Conservation (phyloP, 2,113 vertebrate genomes). For the Megaleporinus macrocephalus region DNA sequence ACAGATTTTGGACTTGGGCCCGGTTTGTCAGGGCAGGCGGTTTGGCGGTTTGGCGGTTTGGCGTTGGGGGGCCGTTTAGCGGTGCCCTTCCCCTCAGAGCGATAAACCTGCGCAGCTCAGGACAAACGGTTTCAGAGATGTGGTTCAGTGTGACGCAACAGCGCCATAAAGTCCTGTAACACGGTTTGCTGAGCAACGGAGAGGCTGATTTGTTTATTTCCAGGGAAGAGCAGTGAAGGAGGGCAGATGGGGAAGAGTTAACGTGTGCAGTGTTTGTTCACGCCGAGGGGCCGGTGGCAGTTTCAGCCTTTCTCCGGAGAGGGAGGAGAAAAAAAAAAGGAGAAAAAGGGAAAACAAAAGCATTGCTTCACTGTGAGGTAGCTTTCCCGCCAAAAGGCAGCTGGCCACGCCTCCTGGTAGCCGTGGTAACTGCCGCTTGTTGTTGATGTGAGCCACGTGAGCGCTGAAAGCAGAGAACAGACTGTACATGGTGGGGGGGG, state of each 20-base stretch:
- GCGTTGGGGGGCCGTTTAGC: background rate
- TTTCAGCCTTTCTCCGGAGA: background rate
- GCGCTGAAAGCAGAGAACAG: slow-evolving; percentile 47
- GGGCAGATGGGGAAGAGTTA: background rate
- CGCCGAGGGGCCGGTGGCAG: slow-evolving; percentile 7
- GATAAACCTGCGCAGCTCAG: slow-evolving; percentile 1
- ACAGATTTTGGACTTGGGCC: slow-evolving; percentile 35
- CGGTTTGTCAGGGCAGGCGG: slow-evolving; percentile 8
- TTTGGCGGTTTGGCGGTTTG: slow-evolving; percentile 32
- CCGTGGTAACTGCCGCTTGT: slow-evolving; percentile 60
- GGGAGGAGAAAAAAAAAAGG: background rate
- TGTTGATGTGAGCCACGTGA: slow-evolving; percentile 59
- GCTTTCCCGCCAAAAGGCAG: slow-evolving; percentile 60
- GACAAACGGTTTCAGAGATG: background rate
- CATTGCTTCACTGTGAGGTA: slow-evolving; percentile 16
- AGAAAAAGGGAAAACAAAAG: slow-evolving; percentile 34
- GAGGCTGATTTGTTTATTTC: background rate
- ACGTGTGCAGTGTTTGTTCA: background rate
- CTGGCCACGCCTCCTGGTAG: slow-evolving; percentile 41
- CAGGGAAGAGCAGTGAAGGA: background rate
- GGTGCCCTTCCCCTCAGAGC: background rate
- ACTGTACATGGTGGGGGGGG: background rate
- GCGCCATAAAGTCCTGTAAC: slow-evolving; percentile 20
- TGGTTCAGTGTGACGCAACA: background rate
- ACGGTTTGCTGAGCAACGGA: slow-evolving; percentile 10